Base-by-base conservation (phyloP, 2,797 vertebrate genomes). In the Phaenicophaeus curvirostris region DNA sequence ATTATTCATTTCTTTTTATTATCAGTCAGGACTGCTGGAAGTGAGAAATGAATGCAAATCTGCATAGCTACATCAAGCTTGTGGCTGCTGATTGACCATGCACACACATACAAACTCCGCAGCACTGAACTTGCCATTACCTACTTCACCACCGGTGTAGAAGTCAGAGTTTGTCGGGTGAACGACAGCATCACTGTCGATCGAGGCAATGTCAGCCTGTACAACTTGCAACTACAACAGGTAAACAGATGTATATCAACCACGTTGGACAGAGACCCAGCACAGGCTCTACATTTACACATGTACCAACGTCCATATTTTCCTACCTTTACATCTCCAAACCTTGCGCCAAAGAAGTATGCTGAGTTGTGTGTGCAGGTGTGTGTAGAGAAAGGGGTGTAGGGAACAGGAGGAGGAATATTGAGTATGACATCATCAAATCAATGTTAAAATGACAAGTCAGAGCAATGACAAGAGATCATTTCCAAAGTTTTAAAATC, bases 161-260 rank as follows among this genome's bases (percentile, higher is more conserved):
- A 99, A 97, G 98, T 99, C 98, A 98, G 98, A 99, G 99, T 98
- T 99, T 99, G 99, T 99, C 98, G 99, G 99, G 98, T 99, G 99
- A 98, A 99, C 97, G 97, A 99, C 98, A 98, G 99, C 99, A 96
- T 99, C 99, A 98, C 99, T 99, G 98, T 99, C 99, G 98, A 99
- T 98, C 97, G 98, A 98, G 98, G 99, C 98, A 99, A 99, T 99
- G 98, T 99, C 99, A 98, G 99, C 99, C 98, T 99, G 99, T 98
- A 99, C 99, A 99, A 99, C 99, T 99, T 99, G 99, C 98, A 99
- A 99, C 99, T 99, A 99, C 98, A 99, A 98, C 97, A 98, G 98
- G 98, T 98, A 98, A 98, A 98, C 98, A 98, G 93, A 98, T 98
- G 98, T 94, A 98, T 95, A 98, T 98, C 98, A 98, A 98, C 98